phyloP scores from a whole-genome alignment of 2,797 vertebrate genomes.

The Enteromius treurensis region DNA sequence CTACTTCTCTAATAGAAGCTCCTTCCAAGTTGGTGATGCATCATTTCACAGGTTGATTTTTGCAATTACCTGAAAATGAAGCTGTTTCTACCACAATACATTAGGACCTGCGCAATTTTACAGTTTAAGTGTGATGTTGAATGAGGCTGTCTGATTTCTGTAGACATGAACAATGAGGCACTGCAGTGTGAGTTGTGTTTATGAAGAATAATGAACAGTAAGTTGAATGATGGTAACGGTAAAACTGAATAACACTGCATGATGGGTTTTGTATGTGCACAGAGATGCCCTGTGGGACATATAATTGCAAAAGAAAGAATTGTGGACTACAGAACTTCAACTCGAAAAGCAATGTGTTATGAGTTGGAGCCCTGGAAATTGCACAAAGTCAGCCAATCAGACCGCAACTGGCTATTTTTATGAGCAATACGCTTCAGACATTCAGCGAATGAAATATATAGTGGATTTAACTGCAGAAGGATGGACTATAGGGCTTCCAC shows the following conservation, averaged over 20 bases:
- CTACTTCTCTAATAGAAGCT: conserved; percentile 19
- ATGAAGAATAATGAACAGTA: conserved; percentile 44
- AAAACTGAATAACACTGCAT: conserved; percentile 13
- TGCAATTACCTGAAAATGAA: conserved; percentile 32
- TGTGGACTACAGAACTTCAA: conserved; percentile 6
- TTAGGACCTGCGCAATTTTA: conserved; percentile 17
- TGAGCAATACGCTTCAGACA: neutral
- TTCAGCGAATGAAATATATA: neutral
- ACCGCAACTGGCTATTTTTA: neutral
- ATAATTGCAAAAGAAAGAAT: conserved; percentile 33
- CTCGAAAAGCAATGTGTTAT: neutral
- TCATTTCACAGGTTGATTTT: conserved; percentile 31
- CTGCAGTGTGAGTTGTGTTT: conserved; percentile 24
- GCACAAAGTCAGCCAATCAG: neutral
- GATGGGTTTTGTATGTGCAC: conserved; percentile 23
- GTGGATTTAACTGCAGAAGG: neutral
- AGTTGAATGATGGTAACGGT: conserved; percentile 19
- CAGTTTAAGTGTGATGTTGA: conserved; percentile 41
- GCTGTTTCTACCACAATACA: conserved; percentile 21
- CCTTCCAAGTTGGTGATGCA: conserved; percentile 13
- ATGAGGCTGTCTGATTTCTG: conserved; percentile 23
- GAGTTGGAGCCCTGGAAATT: conserved; percentile 12
- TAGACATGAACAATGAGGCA: conserved; percentile 33
- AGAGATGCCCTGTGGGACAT: neutral
- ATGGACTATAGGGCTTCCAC: neutral